These are phyloP conservation scores for Pelecanoides urinatrix DNA, from an alignment of 2,113 vertebrate species.

Conservation along the genomic window DNA sequence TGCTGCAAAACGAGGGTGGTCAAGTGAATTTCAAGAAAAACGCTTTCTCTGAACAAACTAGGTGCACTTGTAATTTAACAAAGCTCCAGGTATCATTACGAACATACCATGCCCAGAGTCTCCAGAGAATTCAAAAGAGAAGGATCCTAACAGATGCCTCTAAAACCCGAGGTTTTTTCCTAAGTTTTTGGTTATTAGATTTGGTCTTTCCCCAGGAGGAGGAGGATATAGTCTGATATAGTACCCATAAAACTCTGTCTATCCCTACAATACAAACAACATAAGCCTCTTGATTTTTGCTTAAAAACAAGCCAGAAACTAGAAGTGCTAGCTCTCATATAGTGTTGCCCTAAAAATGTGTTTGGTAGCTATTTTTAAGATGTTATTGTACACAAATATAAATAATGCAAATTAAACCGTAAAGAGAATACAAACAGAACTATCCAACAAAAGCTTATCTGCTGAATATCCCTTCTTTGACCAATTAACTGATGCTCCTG, in stretches of 20 bases:
- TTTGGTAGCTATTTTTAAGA: not conserved
- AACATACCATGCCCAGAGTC: no score
- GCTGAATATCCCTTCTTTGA: not conserved
- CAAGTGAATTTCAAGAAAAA: not conserved
- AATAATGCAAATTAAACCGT: not conserved
- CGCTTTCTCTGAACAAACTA: not conserved
- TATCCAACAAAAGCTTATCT: not conserved
- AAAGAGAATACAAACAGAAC: not conserved
- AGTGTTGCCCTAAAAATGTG: not conserved
- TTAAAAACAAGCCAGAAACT: not conserved
- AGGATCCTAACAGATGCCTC: not conserved
- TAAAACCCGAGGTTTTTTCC: not conserved
- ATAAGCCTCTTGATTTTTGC: not conserved
- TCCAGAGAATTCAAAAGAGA: not conserved
- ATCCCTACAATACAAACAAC: not conserved
- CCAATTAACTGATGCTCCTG: not conserved
- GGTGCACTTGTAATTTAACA: no score
- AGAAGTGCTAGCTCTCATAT: not conserved
- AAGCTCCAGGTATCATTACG: not conserved
- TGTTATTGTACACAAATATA: not conserved
- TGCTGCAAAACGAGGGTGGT: fast-evolving
- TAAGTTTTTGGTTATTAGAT: not conserved
- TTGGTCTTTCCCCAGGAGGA: not conserved
- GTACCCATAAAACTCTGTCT: not conserved
- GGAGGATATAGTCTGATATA: not conserved